Conservation (phyloP, 2,797 vertebrate genomes). For the Phaenicophaeus curvirostris region DNA sequence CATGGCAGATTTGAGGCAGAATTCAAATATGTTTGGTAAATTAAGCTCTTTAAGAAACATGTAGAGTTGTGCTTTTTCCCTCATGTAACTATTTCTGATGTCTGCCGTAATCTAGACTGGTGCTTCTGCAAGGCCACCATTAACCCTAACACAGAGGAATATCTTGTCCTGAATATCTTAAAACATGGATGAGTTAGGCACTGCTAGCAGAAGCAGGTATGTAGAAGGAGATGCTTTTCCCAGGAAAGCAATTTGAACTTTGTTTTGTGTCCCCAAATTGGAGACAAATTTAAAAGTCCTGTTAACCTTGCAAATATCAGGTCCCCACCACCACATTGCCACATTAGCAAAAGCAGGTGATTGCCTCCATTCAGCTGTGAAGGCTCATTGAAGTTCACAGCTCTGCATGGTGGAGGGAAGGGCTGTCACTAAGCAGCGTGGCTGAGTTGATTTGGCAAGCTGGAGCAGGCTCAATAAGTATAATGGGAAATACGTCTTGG, state of each 20-base stretch:
- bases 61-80: neutral
- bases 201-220: neutral
- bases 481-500: neutral
- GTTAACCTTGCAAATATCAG: neutral
- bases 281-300: neutral
- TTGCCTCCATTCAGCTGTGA: neutral
- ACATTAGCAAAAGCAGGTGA: neutral
- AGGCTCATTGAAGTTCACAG: neutral
- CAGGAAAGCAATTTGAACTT: neutral
- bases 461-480: neutral
- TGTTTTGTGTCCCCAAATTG: neutral
- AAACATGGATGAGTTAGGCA: neutral
- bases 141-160: neutral
- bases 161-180: neutral
- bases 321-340: neutral
- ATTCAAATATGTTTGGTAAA: neutral
- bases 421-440: neutral
- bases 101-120: neutral
- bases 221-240: neutral
- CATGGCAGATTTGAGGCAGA: neutral
- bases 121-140: neutral
- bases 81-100: neutral
- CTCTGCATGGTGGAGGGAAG: neutral
- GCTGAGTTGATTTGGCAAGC: neutral
- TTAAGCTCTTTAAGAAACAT: neutral